These are phyloP conservation scores for Diaperis boleti DNA, from an alignment of 2,888 invertebrate genomes.

Conservation along the genomic window DNA sequence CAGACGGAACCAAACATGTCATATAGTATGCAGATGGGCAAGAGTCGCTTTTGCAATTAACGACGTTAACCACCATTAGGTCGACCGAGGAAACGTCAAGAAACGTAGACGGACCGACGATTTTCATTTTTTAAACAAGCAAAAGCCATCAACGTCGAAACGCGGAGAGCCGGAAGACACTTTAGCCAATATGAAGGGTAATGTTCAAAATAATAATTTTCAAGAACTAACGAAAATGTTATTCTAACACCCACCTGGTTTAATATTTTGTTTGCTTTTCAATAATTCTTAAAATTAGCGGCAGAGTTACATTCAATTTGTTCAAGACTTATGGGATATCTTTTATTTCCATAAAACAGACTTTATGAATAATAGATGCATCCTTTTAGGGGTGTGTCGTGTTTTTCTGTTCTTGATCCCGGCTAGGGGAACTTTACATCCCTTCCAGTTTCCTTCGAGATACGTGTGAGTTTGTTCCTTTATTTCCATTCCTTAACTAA, in stretches of 20 bases:
- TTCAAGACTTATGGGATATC: constrained; percentile 50
- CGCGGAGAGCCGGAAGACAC: neutral
- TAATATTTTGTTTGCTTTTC: constrained; percentile 9
- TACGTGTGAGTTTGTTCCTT: constrained; percentile 48
- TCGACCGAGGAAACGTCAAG: constrained; percentile 34
- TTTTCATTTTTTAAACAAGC: constrained; percentile 39
- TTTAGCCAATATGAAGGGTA: too few species aligned
- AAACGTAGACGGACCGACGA: constrained; percentile 21
- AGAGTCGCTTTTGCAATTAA: constrained; percentile 57
- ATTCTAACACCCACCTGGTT: too few species aligned
- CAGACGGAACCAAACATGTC: constrained; percentile 63
- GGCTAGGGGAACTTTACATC: constrained; percentile 46
- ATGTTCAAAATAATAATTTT: too few species aligned
- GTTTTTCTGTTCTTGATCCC: constrained; percentile 48
- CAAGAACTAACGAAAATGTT: too few species aligned
- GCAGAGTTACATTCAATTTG: constrained; percentile 42
- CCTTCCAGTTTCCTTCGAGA: constrained; percentile 45
- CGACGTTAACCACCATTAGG: constrained; percentile 46
- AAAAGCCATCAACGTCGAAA: constrained; percentile 26
- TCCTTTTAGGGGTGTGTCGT: constrained; percentile 51
- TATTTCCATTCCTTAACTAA: constrained; percentile 56
- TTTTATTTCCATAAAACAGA: constrained; percentile 53
- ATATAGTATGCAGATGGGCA: constrained; percentile 61
- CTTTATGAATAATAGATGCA: constrained; percentile 54
- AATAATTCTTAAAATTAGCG: neutral